phyloP scores from a whole-genome alignment of 2,888 invertebrate genomes.

The Cryptocephalus moraei region DNA sequence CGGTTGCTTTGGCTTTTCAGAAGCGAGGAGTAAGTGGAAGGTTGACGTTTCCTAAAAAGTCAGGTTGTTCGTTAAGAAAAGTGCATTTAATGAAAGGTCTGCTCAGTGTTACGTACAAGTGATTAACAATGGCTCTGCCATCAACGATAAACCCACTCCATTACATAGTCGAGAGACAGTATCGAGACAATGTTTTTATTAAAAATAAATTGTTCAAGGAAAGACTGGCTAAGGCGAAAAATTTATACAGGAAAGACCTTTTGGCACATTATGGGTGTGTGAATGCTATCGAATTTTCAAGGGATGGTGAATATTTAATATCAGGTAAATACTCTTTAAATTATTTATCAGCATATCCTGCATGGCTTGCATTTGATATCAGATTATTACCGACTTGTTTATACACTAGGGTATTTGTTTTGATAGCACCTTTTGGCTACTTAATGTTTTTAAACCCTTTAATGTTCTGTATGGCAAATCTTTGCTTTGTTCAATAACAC shows the following conservation, averaged over 20 bases:
- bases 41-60: background rate
- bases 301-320: conserved; percentile 73
- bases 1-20: too few species aligned
- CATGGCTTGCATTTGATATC: too few species aligned
- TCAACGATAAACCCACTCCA: conserved; percentile 47
- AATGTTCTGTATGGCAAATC: too few species aligned
- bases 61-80: background rate
- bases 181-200: conserved; percentile 46
- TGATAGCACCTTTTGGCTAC: too few species aligned
- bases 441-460: too few species aligned
- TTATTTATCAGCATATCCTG: too few species aligned
- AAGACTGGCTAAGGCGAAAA: conserved; percentile 57
- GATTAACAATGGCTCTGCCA: conserved; percentile 36
- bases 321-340: conserved; percentile 56
- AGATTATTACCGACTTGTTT: too few species aligned
- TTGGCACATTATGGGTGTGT: conserved; percentile 91
- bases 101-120: too few species aligned
- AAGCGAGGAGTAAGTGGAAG: background rate
- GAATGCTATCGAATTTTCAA: conserved; percentile 91
- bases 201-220: conserved; percentile 49
- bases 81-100: conserved; percentile 2
- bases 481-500: too few species aligned
- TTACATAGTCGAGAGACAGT: conserved; percentile 52
- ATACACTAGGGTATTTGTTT: too few species aligned
- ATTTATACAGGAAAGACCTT: conserved; percentile 74